Base-by-base conservation (phyloP, 2,113 vertebrate species). In the Ageneiosus marmoratus region DNA sequence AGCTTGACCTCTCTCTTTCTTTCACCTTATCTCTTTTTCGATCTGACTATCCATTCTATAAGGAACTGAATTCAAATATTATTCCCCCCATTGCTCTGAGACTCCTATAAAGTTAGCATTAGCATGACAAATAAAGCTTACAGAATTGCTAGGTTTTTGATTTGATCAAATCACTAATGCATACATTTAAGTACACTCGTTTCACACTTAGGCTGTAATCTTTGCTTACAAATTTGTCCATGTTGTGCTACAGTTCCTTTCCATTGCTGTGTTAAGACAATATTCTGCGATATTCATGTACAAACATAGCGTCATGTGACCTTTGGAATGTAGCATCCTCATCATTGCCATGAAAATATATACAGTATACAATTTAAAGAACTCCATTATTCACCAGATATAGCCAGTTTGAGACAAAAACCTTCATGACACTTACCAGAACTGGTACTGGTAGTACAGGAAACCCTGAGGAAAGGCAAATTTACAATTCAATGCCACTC, bases 321-420 rank as follows among this genome's bases (percentile, higher is more conserved):
- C 70, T 81, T 80, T 76, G 73, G 82, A 69, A 79, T 84, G 24
- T 32, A 80, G 79, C 82, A 77, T 78, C 32, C 46, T n/a, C 62
- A 67, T 41, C 46, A 73, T 55, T 46, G 9, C 58, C 0, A 2
- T 85, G 9, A 32, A 63, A 32, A 72, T n/a, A 5, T 48, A 18
- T 74, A 58, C 67, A 67, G 15, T 65, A 20, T 20, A 60, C n/a
- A 2, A 58, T 27, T 15, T 60, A 56, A 50, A 51, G n/a, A 53
- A 10, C 41, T 5, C 13, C 9, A 32, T 44, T 11, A 27, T 18
- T 58, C 18, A 16, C 24, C n/a, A 37, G 56, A 70, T n/a, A 1
- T 73, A 27, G 13, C 44, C 24, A 24, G 34, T 44, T 44, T 69
- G 24, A 24, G 37, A 48, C 22, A 70, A n/a, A 70, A 80, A 15